A percentile compares a stretch with the other conserved stretches of the same genome.
phyloP scores from a whole-genome alignment of 2,888 invertebrate genomes.

The Iselma pallidipennis region DNA sequence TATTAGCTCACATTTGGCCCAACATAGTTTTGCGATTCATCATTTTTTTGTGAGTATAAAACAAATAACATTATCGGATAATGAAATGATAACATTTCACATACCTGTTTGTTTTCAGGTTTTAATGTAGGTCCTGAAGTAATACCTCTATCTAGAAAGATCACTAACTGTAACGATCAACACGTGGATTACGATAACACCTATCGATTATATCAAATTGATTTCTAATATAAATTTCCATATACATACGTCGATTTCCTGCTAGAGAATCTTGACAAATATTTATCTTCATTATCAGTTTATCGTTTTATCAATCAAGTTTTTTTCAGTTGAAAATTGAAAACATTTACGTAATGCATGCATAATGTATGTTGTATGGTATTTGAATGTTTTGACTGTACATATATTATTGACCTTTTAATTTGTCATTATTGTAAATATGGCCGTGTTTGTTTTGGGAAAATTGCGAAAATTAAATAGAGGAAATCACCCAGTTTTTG shows the following conservation, averaged over 20 bases:
- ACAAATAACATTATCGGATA: conserved; percentile 1
- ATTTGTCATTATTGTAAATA: background rate
- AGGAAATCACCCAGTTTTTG: conserved; percentile 6
- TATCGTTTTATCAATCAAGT: background rate
- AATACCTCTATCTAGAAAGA: background rate
- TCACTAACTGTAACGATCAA: background rate
- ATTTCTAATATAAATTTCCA: background rate
- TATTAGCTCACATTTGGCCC: conserved; percentile 16
- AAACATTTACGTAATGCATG: conserved; percentile 8
- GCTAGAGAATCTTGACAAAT: background rate
- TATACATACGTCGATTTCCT: background rate
- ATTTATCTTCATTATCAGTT: background rate
- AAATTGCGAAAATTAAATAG: conserved; percentile 21
- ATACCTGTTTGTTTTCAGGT: conserved; percentile 4
- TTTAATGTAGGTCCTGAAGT: background rate
- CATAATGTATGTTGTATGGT: too few species aligned
- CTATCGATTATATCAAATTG: background rate
- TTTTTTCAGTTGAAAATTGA: background rate
- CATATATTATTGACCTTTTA: conserved; percentile 10
- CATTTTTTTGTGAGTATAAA: conserved; percentile 7
- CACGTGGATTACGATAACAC: background rate
- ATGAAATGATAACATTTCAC: conserved; percentile 4
- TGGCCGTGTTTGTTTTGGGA: conserved; percentile 12
- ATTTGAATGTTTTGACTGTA: conserved; percentile 1
- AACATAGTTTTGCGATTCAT: conserved; percentile 19